Base-by-base conservation (phyloP, 1,140 invertebrate genomes). In the Drosophila varians region DNA sequence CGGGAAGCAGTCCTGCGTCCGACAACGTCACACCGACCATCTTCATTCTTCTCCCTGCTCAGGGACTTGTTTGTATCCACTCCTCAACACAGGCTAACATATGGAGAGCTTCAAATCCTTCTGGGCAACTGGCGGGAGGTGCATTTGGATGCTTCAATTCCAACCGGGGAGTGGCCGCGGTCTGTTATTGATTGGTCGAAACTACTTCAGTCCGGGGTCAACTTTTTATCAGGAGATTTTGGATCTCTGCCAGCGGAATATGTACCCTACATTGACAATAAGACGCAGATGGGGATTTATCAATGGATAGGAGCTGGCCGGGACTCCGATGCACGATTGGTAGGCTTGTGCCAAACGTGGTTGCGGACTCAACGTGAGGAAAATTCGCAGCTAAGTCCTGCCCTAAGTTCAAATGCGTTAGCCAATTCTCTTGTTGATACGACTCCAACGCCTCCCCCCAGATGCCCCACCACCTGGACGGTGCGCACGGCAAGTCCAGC, bases 291-390 rank as follows among this genome's bases (percentile, higher is more conserved):
- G 57, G 91, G 94, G 87, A 93, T 95, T 54, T 99, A 98, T 92
- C 96, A 98, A 74, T 99, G 98, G 98, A 99, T 98, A 53, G 98
- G 97, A 0, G 96, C 96, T n/a, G 97, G 97, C 0, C 93, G 97
- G 23, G 98, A 99, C 90, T 95, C 96, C 1, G 97, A 99, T 92
- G 93, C 94, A 8, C 93, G 96, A 26, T 91, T 99, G 2, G 91
- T 93, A 3, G 92, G 94, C 4, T 91, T 98, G 14, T 98, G 95
- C 86, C 93, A 94, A 46, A 93, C 94, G 65, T 97, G 96, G 96
- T 75, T 96, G 55, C 92, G 94, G 42, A 93, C 93, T 51, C 93
- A 93, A 69, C 93, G 93, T 3, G 80, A 87, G 4, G 72, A 80
- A 14, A 42, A 23, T 8, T 26, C 65, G n/a, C 31, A 28, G 8